Evolutionary conservation across 2,797 vertebrate genomes (phyloP), one percentile per base, ranked within the genome.

Genomic region (Pseudochromis fuscus): DNA sequence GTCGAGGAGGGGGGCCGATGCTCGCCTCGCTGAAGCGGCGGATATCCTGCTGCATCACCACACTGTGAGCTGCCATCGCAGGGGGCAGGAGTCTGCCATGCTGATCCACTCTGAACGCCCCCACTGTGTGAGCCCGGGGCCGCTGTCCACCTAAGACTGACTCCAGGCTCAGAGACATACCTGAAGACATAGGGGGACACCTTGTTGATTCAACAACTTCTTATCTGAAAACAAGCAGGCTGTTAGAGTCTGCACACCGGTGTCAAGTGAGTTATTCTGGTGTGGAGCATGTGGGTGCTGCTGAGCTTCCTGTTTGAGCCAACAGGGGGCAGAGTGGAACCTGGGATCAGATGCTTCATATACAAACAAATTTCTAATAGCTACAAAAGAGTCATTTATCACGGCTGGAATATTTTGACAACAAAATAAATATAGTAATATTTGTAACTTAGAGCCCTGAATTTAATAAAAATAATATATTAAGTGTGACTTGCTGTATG

Each of bases 121-220:
- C 75, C 0, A 48, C 56, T 1, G 75, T 79, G 5, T 75, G 74
- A 55, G 45, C 21, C 3, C 30, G 77, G 13, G 79, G 74, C 3
- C 75, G 74, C 0, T 45, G 30, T 5, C 60, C 72, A 0, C 81
- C 59, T n/a, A 95, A 16, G 3, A 94, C 92, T 0, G 94, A 94
- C 64, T 95, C 94, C 50, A 95, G 85, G 69, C 94, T 95, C 40
- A 19, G 84, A 24, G 93, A 91, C 61, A 95, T 19, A 67, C 92
- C 94, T 95, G 73, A 38, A 55, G 69, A 87, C 2, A 53, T n/a
- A 56, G 19, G 0, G 16, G 46, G 12, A 51, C 1, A 3, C 0
- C 1, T 10, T 28, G 63, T 44, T 11, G 35, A 58, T 23, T 21
- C 21, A 49, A 12, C 8, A 16, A n/a, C 3, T 18, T n/a, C 38